phyloP scores from a whole-genome alignment of 2,888 invertebrate species.

The Drosophila subsilvestris region DNA sequence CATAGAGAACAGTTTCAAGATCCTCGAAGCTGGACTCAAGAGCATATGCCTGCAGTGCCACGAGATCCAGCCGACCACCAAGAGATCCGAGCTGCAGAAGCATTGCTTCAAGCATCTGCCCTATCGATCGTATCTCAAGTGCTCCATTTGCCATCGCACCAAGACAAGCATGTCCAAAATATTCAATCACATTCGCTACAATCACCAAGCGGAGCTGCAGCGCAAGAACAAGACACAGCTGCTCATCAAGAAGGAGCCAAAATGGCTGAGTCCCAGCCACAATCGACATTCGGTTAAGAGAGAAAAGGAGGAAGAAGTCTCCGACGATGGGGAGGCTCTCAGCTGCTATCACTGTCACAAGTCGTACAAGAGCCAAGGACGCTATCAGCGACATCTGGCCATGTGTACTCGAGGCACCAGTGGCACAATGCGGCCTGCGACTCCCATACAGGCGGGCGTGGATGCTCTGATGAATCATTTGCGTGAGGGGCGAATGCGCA shows the following conservation, averaged over 20 bases:
- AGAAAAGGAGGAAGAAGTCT: neutral
- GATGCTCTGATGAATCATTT: conserved; percentile 52
- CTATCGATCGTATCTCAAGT: conserved; percentile 78
- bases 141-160: conserved; percentile 72
- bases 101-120: conserved; percentile 80
- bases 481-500: conserved; percentile 52
- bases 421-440: neutral
- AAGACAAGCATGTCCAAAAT: conserved; percentile 81
- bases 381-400: conserved; percentile 51
- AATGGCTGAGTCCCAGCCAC: conserved; percentile 25
- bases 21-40: conserved; percentile 54
- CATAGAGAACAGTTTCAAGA: conserved; percentile 72
- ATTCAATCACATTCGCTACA: conserved; percentile 73
- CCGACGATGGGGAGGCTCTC: conserved; percentile 18
- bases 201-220: conserved; percentile 65
- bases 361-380: conserved; percentile 55
- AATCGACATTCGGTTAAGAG: neutral
- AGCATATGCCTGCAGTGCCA: conserved; percentile 69
- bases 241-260: conserved; percentile 63
- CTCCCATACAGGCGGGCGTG: conserved; percentile 7
- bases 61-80: conserved; percentile 64
- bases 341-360: conserved; percentile 66
- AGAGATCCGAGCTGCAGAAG: conserved; percentile 69
- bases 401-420: conserved; percentile 28
- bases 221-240: conserved; percentile 55